Evolutionary conservation across 2,113 vertebrate genomes (phyloP), one percentile per base, ranked within the genome.

Genomic region (Burhinus oedicnemus): DNA sequence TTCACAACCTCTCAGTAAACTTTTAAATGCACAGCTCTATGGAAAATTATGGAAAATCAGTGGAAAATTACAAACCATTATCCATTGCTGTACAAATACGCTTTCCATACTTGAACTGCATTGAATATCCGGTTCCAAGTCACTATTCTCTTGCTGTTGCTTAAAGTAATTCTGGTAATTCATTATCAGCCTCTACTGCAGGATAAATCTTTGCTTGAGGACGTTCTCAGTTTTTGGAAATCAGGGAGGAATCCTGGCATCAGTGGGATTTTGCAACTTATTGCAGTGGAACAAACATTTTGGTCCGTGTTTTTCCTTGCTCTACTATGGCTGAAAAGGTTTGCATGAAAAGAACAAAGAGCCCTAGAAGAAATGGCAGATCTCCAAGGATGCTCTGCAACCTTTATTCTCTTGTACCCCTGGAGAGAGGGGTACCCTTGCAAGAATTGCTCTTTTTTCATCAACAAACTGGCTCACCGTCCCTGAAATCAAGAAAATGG

Each of bases 51-150:
- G 42, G 55, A 60, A 87, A 94, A 92, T 71, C 77, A 25, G 20
- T 89, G 83, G 72, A 70, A 94, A 91, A 91, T 87, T 72, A 12
- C 42, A 77, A n/a, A n/a, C n/a, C 76, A 44, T 93, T 95, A 89
- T 90, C 62, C 29, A 12, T 40, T 93, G 69, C 75, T 88, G 54
- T 90, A 51, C 82, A 96, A 87, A 87, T 58, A 36, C 0, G 1
- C 61, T 91, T 95, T 80, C 57, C 34, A n/a, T 76, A n/a, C 40
- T 93, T 93, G 66, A 93, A 69, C 38, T 47, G 36, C 34, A 49
- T 82, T 68, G 83, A 40, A 57, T 49, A 3, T 25, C 52, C 45
- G 8, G 11, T 88, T 95, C 57, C 34, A 72, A 76, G 42, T 27
- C 42, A 52, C 11, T 5, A n/a, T 80, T 90, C 40, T 91, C 30